phyloP scores from a whole-genome alignment of 2,888 invertebrate genomes.

The Drosophila trichaetosa region DNA sequence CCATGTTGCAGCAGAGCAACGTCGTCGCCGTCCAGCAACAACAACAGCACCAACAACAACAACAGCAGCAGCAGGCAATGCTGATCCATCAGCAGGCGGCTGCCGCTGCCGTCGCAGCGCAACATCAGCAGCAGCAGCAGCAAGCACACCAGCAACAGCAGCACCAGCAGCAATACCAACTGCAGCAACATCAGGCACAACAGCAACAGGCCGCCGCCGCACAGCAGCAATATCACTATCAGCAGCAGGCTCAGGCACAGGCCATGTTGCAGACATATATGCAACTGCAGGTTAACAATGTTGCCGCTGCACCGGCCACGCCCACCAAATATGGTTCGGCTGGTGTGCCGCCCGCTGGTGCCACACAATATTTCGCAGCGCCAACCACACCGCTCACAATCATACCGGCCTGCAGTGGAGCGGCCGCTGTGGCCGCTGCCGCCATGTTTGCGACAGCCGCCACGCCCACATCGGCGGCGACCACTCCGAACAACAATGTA shows the following conservation, averaged over 20 bases:
- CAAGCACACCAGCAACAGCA: constrained; percentile 34
- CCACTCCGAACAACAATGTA: constrained; percentile 84
- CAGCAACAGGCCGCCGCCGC: constrained; percentile 70
- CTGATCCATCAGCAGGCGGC: constrained; percentile 64
- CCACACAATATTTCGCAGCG: constrained; percentile 75
- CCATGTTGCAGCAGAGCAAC: constrained; percentile 73
- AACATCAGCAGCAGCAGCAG: constrained; percentile 68
- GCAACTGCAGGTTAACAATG: constrained; percentile 83
- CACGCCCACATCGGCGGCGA: constrained; percentile 75
- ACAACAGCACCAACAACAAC: constrained; percentile 66
- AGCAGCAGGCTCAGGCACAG: constrained; percentile 79
- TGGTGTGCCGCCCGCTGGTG: constrained; percentile 49
- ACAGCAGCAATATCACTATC: constrained; percentile 60
- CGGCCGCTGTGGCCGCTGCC: constrained; percentile 77
- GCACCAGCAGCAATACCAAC: constrained; percentile 64
- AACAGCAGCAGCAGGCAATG: constrained; percentile 60
- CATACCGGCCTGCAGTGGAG: constrained; percentile 76
- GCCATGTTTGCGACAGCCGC: constrained; percentile 79
- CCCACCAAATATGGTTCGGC: constrained; percentile 75
- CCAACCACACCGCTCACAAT: constrained; percentile 82
- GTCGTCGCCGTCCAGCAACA: constrained; percentile 73
- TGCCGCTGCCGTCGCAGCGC: constrained; percentile 61
- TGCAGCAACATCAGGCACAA: constrained; percentile 71
- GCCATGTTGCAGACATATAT: constrained; percentile 84
- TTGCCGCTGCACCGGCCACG: constrained; percentile 75